Percentiles rank a stretch among this genome's conserved stretches.
These are phyloP conservation scores for Cercopithecus mona DNA, from an alignment of 2,113 vertebrate species.

Conservation along the genomic window DNA sequence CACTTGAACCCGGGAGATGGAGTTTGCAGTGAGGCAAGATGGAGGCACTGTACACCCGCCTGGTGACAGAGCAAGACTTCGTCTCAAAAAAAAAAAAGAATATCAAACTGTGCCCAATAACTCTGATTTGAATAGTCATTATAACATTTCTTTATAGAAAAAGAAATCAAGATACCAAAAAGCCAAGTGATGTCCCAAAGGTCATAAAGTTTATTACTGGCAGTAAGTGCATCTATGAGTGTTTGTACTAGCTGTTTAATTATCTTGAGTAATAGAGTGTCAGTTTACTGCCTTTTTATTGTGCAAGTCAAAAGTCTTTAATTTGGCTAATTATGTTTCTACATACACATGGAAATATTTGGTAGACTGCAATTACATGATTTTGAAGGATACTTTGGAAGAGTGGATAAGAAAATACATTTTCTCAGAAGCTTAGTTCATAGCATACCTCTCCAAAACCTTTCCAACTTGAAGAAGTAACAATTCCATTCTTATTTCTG, in stretches of 20 bases:
- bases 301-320: background rate
- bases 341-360: background rate
- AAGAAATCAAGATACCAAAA: background rate
- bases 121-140: background rate
- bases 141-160: background rate
- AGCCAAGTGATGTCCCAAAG: background rate
- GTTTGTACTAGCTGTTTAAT: background rate
- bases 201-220: background rate
- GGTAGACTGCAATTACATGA: background rate
- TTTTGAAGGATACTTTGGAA: background rate
- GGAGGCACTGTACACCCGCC: no score
- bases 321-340: constrained; percentile 27
- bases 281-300: background rate
- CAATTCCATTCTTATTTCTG: background rate
- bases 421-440: background rate
- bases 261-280: background rate
- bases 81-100: no score
- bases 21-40: no score
- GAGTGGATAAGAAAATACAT: background rate
- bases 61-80: no score
- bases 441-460: background rate
- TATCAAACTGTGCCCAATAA: background rate
- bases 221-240: background rate
- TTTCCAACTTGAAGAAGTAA: background rate
- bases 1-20: no score